Evolutionary conservation across 1,140 invertebrate genomes (phyloP).

Genomic region (Drosophila kohkoa): DNA sequence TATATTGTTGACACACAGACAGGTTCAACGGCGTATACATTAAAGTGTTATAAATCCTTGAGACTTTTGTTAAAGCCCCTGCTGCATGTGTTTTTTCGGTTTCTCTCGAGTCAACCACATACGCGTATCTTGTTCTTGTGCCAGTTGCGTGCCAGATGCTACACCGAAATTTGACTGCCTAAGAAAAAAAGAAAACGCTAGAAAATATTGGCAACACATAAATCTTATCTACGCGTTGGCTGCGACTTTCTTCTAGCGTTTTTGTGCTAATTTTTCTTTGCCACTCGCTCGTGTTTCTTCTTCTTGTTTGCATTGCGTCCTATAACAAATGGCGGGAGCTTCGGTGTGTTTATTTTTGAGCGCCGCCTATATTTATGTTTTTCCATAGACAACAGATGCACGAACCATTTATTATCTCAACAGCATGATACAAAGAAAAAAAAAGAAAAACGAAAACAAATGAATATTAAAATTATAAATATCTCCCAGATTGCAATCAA

Average conservation of each 20-base stretch:
- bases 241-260: slow-evolving; percentile 19
- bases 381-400: slow-evolving; percentile 39
- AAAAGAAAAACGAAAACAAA: background rate
- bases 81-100: background rate
- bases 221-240: slow-evolving; percentile 49
- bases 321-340: slow-evolving; percentile 24
- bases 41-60: slow-evolving; percentile 4
- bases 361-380: slow-evolving; percentile 28
- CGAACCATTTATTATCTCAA: slow-evolving; percentile 50
- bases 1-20: slow-evolving; percentile 17
- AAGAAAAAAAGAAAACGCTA: slow-evolving; percentile 16
- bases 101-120: background rate
- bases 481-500: background rate
- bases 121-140: background rate
- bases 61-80: slow-evolving; percentile 1
- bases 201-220: slow-evolving; percentile 57
- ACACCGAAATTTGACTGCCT: slow-evolving; percentile 19
- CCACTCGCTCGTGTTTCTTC: background rate
- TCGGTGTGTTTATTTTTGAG: slow-evolving; percentile 26
- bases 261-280: slow-evolving; percentile 10
- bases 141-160: slow-evolving; percentile 13
- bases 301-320: slow-evolving; percentile 27
- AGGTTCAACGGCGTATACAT: slow-evolving; percentile 13
- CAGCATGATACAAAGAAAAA: background rate
- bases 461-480: slow-evolving; percentile 12